These are phyloP conservation scores for Drosophila subpulchrella DNA, from an alignment of 1,140 invertebrate genomes.

Conservation along the genomic window DNA sequence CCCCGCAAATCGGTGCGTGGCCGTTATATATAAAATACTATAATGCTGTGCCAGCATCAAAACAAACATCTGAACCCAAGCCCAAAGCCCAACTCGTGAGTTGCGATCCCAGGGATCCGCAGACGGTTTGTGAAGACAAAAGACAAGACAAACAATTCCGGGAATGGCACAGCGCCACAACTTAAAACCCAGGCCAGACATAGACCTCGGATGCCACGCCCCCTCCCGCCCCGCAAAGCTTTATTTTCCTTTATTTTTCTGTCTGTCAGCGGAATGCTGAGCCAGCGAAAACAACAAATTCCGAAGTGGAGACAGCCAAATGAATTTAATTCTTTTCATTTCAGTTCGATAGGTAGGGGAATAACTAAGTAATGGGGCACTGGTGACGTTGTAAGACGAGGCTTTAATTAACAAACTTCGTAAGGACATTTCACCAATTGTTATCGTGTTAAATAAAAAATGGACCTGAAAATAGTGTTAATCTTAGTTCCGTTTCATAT, in stretches of 20 bases:
- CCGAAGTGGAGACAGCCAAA: conserved; percentile 32
- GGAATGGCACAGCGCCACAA: conserved; percentile 61
- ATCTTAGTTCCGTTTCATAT: no score
- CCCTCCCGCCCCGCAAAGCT: not conserved
- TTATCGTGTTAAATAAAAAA: not conserved
- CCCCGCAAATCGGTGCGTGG: conserved; percentile 53
- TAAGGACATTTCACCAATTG: conserved; percentile 3
- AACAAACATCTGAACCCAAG: conserved; percentile 51
- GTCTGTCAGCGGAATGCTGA: conserved; percentile 50
- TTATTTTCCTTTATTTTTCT: conserved; percentile 15
- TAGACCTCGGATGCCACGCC: conserved; percentile 43
- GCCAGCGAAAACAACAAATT: conserved; percentile 52
- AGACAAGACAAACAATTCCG: conserved; percentile 72
- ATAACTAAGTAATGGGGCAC: conserved; percentile 37
- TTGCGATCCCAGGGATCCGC: conserved; percentile 26
- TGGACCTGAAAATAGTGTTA: no score
- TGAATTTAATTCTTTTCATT: conserved; percentile 34
- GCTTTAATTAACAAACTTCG: conserved; percentile 31
- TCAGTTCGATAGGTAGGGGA: conserved; percentile 32
- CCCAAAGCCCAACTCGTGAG: conserved; percentile 9
- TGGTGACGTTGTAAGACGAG: not conserved
- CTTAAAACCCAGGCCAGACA: conserved; percentile 49
- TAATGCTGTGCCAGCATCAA: conserved; percentile 66
- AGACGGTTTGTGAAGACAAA: conserved; percentile 53
- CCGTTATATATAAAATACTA: conserved; percentile 46